These are phyloP conservation scores for Dicranocentrus wangi DNA, from an alignment of 2,888 invertebrate genomes.

Conservation along the genomic window DNA sequence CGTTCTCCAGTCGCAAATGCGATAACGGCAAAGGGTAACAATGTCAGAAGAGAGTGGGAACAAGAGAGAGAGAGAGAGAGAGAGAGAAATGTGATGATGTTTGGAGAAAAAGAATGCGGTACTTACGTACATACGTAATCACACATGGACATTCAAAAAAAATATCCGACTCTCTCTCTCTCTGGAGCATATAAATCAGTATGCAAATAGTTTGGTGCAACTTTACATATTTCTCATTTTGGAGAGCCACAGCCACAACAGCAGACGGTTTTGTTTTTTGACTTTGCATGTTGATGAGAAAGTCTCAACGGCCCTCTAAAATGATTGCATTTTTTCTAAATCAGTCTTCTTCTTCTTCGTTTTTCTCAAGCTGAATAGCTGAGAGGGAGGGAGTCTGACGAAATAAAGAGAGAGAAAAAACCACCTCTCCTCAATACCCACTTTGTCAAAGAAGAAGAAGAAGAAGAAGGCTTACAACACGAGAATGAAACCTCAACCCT, in stretches of 20 bases:
- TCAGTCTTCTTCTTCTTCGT: not conserved
- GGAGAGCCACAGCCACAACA: not conserved
- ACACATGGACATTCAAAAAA: slow-evolving; percentile 26
- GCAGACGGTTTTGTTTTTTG: not conserved
- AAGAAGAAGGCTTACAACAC: not conserved
- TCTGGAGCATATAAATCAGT: slow-evolving; percentile 19
- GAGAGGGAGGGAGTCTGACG: not conserved
- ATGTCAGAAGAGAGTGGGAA: slow-evolving; percentile 26
- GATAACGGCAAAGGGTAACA: slow-evolving; percentile 29
- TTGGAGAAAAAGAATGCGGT: not conserved
- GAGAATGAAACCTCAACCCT: not conserved
- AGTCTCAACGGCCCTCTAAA: slow-evolving; percentile 1
- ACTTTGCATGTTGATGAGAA: slow-evolving; percentile 32
- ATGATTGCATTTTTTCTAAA: slow-evolving; percentile 29
- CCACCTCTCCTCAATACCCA: not conserved
- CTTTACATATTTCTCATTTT: slow-evolving; percentile 36
- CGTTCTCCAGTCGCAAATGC: not conserved
- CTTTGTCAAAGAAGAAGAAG: not conserved
- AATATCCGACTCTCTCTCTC: too few relatives aligned
- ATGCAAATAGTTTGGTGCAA: slow-evolving; percentile 40
- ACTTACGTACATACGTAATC: not conserved
- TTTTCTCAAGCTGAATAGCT: too few relatives aligned
- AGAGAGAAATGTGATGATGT: not conserved
- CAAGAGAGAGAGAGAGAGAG: not conserved
- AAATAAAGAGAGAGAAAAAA: not conserved